Conservation (phyloP, 35 echinoderm and acorn worm species). For the Amphiura filiformis region DNA sequence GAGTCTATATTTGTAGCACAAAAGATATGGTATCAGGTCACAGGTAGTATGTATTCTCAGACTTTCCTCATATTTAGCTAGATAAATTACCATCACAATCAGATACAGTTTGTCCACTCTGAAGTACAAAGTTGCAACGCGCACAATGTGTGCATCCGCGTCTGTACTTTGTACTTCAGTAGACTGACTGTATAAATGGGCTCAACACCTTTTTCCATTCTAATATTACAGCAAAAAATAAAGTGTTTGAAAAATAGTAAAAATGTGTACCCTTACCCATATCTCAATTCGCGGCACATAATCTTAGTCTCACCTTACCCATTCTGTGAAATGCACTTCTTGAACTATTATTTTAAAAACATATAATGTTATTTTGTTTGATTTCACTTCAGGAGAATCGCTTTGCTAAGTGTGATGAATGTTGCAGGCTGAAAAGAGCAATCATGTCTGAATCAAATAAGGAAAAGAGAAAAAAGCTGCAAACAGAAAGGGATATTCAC, state of each 20-base stretch:
- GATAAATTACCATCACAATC: no score
- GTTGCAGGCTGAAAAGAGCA: slow-evolving; percentile 1
- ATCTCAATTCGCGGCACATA: background rate
- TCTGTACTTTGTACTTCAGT: no score
- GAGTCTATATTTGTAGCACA: no score
- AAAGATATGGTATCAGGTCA: no score
- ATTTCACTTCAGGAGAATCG: slow-evolving; percentile 21
- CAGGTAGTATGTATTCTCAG: no score
- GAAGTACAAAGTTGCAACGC: no score
- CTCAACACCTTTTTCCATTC: background rate
- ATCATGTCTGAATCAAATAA: slow-evolving; percentile 20
- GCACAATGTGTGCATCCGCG: no score
- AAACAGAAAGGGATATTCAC: slow-evolving; percentile 23
- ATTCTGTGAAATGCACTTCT: no score
- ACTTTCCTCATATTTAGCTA: no score
- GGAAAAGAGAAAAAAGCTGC: slow-evolving; percentile 12
- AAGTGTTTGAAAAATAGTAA: background rate
- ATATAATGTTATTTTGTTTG: background rate
- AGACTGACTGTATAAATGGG: no score
- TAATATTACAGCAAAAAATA: background rate
- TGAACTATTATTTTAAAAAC: background rate
- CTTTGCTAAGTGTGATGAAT: slow-evolving; percentile 44
- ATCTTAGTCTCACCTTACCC: background rate
- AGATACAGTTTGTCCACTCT: no score
- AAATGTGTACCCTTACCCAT: background rate